Percentiles rank a stretch among this genome's conserved stretches.
Evolutionary conservation across 64 coral and sea anemone genomes (phyloP).

Genomic region (Montipora foliosa): DNA sequence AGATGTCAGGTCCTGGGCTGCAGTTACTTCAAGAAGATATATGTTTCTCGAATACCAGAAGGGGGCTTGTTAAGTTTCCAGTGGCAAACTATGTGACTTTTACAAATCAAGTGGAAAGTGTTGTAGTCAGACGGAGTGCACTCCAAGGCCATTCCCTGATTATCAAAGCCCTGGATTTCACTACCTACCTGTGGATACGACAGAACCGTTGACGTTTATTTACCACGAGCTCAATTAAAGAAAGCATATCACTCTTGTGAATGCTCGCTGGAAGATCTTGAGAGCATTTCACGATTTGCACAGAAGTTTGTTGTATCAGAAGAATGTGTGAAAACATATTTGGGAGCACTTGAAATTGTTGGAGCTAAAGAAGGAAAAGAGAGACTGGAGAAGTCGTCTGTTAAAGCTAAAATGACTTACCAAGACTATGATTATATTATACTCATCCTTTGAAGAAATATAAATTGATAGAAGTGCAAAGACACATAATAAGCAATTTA

Average conservation of each 20-base stretch:
- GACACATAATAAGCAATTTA: conserved; percentile 47
- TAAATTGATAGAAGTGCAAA: conserved; percentile 31
- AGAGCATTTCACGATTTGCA: conserved; percentile 45
- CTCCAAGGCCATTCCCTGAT: conserved; percentile 60
- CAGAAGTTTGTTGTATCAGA: conserved; percentile 70
- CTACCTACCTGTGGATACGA: conserved; percentile 42
- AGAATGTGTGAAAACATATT: conserved; percentile 58
- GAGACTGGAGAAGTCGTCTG: conserved; percentile 26
- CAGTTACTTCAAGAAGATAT: conserved; percentile 52
- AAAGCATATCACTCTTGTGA: conserved; percentile 24
- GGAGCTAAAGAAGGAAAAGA: no score
- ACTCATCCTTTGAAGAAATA: conserved; percentile 54
- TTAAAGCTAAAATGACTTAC: conserved; percentile 42
- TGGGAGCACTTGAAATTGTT: conserved; percentile 15
- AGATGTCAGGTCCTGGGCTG: conserved; percentile 38
- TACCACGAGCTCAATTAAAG: conserved; percentile 46
- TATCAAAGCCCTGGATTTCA: conserved; percentile 52
- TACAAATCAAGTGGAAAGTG: conserved; percentile 33
- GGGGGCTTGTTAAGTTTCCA: conserved; percentile 18
- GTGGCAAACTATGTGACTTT: conserved; percentile 47
- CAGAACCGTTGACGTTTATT: not conserved
- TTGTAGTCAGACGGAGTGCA: conserved; percentile 48
- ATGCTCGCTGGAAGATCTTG: conserved; percentile 22
- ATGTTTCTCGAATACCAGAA: conserved; percentile 47
- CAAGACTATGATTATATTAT: conserved; percentile 14